These are phyloP conservation scores for Parthenolecanium corni DNA, from an alignment of 2,888 invertebrate species.

Conservation along the genomic window DNA sequence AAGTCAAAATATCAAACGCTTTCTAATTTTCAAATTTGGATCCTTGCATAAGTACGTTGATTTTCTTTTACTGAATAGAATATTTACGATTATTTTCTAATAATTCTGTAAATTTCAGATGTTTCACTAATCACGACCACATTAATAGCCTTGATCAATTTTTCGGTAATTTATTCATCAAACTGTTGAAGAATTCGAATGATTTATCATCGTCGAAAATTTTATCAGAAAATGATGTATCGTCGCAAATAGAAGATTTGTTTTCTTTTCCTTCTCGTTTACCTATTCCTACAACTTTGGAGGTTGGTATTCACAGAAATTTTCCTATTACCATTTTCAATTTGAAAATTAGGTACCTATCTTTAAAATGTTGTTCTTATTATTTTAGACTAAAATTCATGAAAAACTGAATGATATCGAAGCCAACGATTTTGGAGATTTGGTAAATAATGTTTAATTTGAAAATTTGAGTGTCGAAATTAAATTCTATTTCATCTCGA, in stretches of 20 bases:
- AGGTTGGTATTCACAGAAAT: neutral
- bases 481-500: neutral
- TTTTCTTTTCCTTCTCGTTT: no score
- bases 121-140: constrained; percentile 2
- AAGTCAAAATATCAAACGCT: neutral
- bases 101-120: neutral
- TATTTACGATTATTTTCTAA: neutral
- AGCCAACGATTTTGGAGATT: constrained; percentile 53
- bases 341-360: no score
- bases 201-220: neutral
- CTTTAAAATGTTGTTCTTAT: neutral
- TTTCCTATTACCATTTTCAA: neutral
- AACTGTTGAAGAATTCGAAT: constrained; percentile 6
- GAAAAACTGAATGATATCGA: constrained; percentile 31
- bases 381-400: constrained; percentile 30
- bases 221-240: no score
- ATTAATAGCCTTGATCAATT: constrained; percentile 11
- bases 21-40: constrained; percentile 7
- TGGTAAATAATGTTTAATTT: constrained; percentile 45
- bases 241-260: no score
- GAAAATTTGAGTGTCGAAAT: neutral
- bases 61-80: no score
- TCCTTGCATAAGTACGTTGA: constrained; percentile 5
- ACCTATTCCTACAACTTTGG: no score
- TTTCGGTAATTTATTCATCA: constrained; percentile 19